Evolutionary conservation across 2,797 vertebrate species (phyloP), one percentile per base, ranked within the genome.

Genomic region (Picus viridis): DNA sequence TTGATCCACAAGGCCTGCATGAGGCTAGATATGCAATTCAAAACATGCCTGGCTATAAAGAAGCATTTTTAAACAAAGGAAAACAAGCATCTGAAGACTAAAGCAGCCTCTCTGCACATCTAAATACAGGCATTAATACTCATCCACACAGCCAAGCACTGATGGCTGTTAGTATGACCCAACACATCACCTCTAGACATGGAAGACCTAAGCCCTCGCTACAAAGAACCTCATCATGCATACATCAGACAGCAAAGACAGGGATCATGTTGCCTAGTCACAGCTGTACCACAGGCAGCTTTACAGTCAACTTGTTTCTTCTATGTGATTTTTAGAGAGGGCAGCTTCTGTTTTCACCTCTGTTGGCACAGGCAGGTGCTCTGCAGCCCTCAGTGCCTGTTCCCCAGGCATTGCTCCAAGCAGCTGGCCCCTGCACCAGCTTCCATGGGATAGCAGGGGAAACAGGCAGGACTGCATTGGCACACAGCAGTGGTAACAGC

Each of bases 231-330:
- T 12, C 14, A 34, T 15, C 19, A 27, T 0, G 0, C 47, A 23
- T 0, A 12, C 24, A 27, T 10, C 30, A 62, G 17, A 12, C 6
- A 67, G 29, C 53, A 74, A 45, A 45, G 8, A 26, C 34, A 29
- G 3, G 3, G 12, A 43, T 36, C 43, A 4, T 0, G 0, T 16
- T 23, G 18, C 59, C 47, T 2, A 1, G 5, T 17, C 6, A 0
- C 36, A 47, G 12, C 49, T 20, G 3, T 6, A 1, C 34, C n/a
- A 27, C 30, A 26, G 3, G 3, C 18, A 77, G 5, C 22, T 57
- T 76, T 20, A 1, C 4, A 51, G 49, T 4, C 19, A 18, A 8
- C 4, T 26, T 71, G 3, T 7, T 86, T 54, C 43, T 70, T 23
- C 6, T 2, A 16, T 0, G 1, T 7, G 15, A 3, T 23, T 73